Evolutionary conservation across 2,113 vertebrate species (phyloP).

Genomic region (Chloebia gouldiae): DNA sequence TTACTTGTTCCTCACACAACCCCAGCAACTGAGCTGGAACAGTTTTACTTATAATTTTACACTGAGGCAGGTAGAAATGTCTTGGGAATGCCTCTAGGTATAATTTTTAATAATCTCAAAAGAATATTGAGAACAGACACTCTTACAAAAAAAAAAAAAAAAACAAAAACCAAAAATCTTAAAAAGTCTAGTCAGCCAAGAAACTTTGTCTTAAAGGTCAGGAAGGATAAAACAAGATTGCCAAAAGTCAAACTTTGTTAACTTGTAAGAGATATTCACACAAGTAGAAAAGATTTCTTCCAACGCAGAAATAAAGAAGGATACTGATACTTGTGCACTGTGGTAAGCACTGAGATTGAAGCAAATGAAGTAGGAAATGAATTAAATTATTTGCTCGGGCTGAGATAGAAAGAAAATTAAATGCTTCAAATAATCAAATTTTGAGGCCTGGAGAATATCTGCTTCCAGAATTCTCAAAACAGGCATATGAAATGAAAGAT

Average conservation of each 20-base stretch:
- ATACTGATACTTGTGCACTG: not conserved
- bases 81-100: not conserved
- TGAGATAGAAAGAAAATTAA: not conserved
- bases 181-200: not conserved
- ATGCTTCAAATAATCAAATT: not conserved
- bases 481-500: not conserved
- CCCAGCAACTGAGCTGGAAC: not conserved
- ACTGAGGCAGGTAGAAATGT: not conserved
- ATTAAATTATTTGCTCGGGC: conserved; percentile 19
- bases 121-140: not conserved
- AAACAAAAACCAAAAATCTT: too few species aligned
- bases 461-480: not conserved
- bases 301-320: not conserved
- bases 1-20: not conserved
- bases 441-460: not conserved
- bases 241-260: not conserved
- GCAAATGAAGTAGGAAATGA: not conserved
- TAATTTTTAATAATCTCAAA: not conserved
- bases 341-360: not conserved
- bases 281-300: not conserved
- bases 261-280: not conserved
- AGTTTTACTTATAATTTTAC: not conserved
- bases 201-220: not conserved
- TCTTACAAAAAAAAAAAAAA: too few species aligned
- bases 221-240: not conserved